Percentiles rank a stretch among this genome's conserved stretches.
Evolutionary conservation across 2,888 invertebrate genomes (phyloP).

Genomic region (Yponomeuta malinellus): DNA sequence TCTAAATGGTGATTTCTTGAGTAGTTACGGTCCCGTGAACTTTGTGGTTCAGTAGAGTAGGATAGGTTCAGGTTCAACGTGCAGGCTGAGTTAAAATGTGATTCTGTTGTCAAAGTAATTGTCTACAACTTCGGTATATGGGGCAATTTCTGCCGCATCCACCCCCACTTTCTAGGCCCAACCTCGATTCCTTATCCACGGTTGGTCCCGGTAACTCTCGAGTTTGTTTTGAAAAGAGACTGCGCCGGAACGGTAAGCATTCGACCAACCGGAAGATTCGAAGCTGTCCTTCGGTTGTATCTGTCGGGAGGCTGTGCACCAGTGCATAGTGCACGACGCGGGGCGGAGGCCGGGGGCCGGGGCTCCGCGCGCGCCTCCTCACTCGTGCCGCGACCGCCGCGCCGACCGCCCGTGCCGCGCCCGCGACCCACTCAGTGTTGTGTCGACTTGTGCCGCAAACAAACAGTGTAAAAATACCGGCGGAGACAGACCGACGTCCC

Average conservation of each 20-base stretch:
- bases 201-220: too few species aligned
- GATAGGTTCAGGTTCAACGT: too few species aligned
- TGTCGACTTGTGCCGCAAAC: slow-evolving; percentile 29
- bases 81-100: too few species aligned
- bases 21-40: too few species aligned
- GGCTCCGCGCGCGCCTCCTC: slow-evolving; percentile 25
- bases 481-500: slow-evolving; percentile 56
- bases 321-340: slow-evolving; percentile 47
- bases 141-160: too few species aligned
- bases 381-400: slow-evolving; percentile 47
- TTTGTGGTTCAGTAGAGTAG: too few species aligned
- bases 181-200: too few species aligned
- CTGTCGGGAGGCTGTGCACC: slow-evolving; percentile 33
- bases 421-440: slow-evolving; percentile 42
- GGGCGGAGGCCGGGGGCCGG: slow-evolving; percentile 29
- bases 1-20: too few species aligned
- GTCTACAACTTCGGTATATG: too few species aligned
- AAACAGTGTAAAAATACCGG: slow-evolving; percentile 67
- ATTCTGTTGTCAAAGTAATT: too few species aligned
- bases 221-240: too few species aligned
- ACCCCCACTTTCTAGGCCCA: too few species aligned
- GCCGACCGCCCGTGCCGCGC: slow-evolving; percentile 33
- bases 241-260: not conserved
- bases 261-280: not conserved
- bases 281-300: not conserved